Base-by-base conservation (phyloP, 2,113 vertebrate genomes). In the Megaceryle maxima region DNA sequence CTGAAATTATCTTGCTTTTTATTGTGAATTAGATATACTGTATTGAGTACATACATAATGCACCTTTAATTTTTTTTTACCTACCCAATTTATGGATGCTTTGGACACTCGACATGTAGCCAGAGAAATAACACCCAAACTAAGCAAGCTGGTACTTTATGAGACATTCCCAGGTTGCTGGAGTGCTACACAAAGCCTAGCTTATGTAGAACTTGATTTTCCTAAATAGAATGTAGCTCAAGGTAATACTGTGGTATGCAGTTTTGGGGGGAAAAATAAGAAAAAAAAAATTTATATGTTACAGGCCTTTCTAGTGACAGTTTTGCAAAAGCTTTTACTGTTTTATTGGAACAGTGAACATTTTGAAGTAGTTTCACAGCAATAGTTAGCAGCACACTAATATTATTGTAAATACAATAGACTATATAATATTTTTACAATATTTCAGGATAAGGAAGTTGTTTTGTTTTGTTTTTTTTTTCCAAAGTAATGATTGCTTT, bases 401-500 rank as follows among this genome's bases (percentile, higher is more conserved):
- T 44, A 19, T 24, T 57, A 41, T 15, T 83, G 31, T 35, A 72
- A 72, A 28, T 59, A 22, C 55, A 13, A 73, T 51, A 79, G 20
- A 48, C 28, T 60, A 18, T 17, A 18, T 43, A 72, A 60, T 59
- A 77, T 64, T 95, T 94, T 74, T 78, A 67, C 26, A 68, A n/a
- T 26, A 63, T 81, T 88, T 84, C 44, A 67, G 48, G 56, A 64
- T 35, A 78, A 75, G 43, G 8, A 64, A 41, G 6, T 41, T 41
- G n/a, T 25, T 62, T 37, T 28, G 55, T n/a, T n/a, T n/a, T n/a
- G 53, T 11, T 39, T 20, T 39, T 68, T 81, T 48, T 39, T 51
- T 6, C 60, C 75, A 56, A 92, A 82, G 60, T 92, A 22, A 8
- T 73, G n/a, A 79, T 41, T 87, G 33, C 59, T 87, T 76, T 91